Conservation (phyloP, 2,113 vertebrate species). For the Grantiella picta region DNA sequence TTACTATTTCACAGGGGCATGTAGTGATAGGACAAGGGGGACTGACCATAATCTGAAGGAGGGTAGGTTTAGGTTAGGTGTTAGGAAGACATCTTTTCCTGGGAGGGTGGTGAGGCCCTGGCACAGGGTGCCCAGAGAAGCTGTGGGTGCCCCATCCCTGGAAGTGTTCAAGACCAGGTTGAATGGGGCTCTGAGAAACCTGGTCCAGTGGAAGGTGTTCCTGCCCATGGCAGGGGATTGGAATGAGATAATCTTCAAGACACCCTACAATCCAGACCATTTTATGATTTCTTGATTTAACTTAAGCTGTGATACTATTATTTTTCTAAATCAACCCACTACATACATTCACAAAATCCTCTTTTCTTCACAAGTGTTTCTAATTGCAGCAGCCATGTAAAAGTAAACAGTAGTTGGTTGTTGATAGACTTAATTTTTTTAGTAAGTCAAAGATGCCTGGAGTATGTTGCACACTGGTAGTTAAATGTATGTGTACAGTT, state of each 20-base stretch:
- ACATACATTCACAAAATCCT: not conserved
- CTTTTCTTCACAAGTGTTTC: not conserved
- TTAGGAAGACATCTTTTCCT: not conserved
- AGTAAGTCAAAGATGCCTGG: not conserved
- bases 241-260: not conserved
- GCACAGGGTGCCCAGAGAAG: not conserved
- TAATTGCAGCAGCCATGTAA: not conserved
- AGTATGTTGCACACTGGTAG: not conserved
- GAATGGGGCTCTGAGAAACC: not conserved
- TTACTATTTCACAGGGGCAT: not conserved
- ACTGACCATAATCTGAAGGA: not conserved
- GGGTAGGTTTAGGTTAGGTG: not conserved
- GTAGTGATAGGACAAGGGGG: not conserved
- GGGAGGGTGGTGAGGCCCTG: not conserved
- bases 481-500: not conserved
- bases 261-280: not conserved
- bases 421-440: not conserved
- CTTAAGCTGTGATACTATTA: not conserved
- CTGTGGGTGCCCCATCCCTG: not conserved
- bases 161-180: not conserved
- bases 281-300: not conserved
- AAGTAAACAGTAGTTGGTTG: not conserved
- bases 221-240: not conserved
- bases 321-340: not conserved
- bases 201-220: not conserved